Conservation (phyloP, 2,888 invertebrate species). For the Elmis aenea region DNA sequence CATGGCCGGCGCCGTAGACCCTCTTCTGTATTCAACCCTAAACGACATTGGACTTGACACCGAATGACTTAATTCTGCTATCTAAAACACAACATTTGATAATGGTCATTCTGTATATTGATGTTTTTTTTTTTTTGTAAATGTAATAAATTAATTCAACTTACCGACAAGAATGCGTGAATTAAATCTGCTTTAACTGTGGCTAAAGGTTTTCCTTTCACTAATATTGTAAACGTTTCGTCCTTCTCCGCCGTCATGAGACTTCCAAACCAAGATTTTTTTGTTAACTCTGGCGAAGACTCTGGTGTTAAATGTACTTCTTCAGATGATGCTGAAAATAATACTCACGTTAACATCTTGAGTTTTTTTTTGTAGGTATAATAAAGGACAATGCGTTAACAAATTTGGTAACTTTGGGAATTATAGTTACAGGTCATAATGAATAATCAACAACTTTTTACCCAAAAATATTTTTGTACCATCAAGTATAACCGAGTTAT, state of each 20-base stretch:
- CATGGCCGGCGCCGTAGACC: slow-evolving; percentile 91
- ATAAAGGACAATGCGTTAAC: too few relatives aligned
- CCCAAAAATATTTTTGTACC: too few relatives aligned
- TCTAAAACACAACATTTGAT: slow-evolving; percentile 52
- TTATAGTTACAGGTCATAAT: too few relatives aligned
- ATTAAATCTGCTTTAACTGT: slow-evolving; percentile 98
- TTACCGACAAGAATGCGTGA: slow-evolving; percentile 96
- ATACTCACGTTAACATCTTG: not conserved
- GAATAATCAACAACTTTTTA: too few relatives aligned
- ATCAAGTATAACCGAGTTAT: too few relatives aligned
- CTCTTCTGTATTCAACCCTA: slow-evolving; percentile 94
- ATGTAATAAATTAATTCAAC: slow-evolving; percentile 37
- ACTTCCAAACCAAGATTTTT: slow-evolving; percentile 98
- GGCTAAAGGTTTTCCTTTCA: slow-evolving; percentile 93
- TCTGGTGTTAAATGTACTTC: slow-evolving; percentile 93
- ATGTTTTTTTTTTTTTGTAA: slow-evolving; percentile 2
- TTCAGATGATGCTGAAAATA: slow-evolving; percentile 71
- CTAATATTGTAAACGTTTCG: slow-evolving; percentile 93
- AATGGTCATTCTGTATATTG: slow-evolving; percentile 1
- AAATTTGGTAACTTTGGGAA: too few relatives aligned
- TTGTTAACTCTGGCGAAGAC: slow-evolving; percentile 93
- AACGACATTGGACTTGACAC: slow-evolving; percentile 98
- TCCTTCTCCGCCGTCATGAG: slow-evolving; percentile 96
- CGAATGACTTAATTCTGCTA: slow-evolving; percentile 93
- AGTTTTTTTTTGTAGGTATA: too few relatives aligned